A percentile compares a stretch with the other conserved stretches of the same genome.
Evolutionary conservation across 2,113 vertebrate species (phyloP).

Genomic region (Caracal caracal): DNA sequence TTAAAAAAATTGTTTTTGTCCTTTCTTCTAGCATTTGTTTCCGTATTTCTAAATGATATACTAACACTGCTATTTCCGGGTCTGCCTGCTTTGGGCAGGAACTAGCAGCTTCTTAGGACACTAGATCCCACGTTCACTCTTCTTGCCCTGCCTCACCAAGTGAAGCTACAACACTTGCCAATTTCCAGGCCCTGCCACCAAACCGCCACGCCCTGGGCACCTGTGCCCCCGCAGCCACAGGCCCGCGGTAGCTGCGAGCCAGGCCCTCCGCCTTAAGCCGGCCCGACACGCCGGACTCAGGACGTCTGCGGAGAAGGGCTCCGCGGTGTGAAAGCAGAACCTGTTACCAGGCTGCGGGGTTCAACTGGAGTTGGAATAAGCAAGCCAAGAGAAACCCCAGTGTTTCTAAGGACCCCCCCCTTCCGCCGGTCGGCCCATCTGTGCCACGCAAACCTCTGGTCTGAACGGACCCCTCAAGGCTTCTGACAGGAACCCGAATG

Average conservation of each 20-base stretch:
- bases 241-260: not conserved
- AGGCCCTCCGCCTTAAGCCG: too few relatives aligned
- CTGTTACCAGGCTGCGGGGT: not conserved
- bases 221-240: not conserved
- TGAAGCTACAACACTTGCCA: not conserved
- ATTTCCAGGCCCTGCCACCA: not conserved
- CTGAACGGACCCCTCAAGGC: too few relatives aligned
- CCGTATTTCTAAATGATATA: not conserved
- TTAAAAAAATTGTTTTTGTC: not conserved
- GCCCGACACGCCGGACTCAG: fast-evolving
- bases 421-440: not conserved
- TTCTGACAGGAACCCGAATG: not conserved
- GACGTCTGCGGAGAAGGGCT: not conserved
- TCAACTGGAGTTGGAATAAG: not conserved
- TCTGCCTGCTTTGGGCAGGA: not conserved
- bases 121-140: not conserved
- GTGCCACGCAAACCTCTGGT: not conserved
- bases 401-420: not conserved
- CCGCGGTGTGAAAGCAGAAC: not conserved
- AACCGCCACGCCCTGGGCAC: not conserved
- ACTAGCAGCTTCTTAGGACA: not conserved
- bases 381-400: not conserved
- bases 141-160: not conserved
- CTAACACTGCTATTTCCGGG: not conserved
- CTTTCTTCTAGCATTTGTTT: not conserved